Conservation (phyloP, 2,888 invertebrate genomes). For the Biston betularia region DNA sequence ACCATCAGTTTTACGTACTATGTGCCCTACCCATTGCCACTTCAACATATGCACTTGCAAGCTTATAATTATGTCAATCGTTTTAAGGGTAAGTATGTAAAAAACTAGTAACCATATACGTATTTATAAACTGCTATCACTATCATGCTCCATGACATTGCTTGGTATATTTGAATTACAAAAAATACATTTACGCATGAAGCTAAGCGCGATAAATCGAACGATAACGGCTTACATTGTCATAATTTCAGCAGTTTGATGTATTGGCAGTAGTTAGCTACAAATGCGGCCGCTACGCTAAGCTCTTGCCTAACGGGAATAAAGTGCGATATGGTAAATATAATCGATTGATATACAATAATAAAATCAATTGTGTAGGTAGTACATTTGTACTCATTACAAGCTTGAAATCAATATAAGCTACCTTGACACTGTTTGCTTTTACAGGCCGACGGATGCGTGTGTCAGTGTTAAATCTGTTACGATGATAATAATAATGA, state of each 20-base stretch:
- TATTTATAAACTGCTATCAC: too few relatives aligned
- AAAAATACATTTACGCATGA: too few relatives aligned
- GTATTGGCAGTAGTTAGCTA: slow-evolving; percentile 11
- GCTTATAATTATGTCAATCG: too few relatives aligned
- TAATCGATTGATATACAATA: slow-evolving; percentile 52
- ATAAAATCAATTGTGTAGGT: slow-evolving; percentile 62
- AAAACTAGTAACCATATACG: too few relatives aligned
- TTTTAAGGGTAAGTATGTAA: too few relatives aligned
- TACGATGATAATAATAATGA: slow-evolving; percentile 65
- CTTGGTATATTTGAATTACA: too few relatives aligned
- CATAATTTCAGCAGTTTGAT: slow-evolving; percentile 21
- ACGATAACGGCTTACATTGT: slow-evolving; percentile 10
- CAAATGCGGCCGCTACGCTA: neutral
- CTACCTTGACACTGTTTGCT: slow-evolving; percentile 79
- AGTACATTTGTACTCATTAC: slow-evolving; percentile 68
- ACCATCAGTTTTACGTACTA: too few relatives aligned
- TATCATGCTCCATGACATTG: too few relatives aligned
- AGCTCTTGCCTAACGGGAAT: too few relatives aligned
- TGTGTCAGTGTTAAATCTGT: slow-evolving; percentile 67
- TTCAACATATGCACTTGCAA: too few relatives aligned
- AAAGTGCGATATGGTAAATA: neutral
- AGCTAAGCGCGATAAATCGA: slow-evolving; percentile 17
- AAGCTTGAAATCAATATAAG: slow-evolving; percentile 77
- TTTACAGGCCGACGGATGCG: slow-evolving; percentile 72
- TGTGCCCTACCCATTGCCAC: too few relatives aligned